A percentile compares a stretch with the other conserved stretches of the same genome.
These are phyloP conservation scores for Drosophila infuscata DNA, from an alignment of 2,888 invertebrate species.

Conservation along the genomic window DNA sequence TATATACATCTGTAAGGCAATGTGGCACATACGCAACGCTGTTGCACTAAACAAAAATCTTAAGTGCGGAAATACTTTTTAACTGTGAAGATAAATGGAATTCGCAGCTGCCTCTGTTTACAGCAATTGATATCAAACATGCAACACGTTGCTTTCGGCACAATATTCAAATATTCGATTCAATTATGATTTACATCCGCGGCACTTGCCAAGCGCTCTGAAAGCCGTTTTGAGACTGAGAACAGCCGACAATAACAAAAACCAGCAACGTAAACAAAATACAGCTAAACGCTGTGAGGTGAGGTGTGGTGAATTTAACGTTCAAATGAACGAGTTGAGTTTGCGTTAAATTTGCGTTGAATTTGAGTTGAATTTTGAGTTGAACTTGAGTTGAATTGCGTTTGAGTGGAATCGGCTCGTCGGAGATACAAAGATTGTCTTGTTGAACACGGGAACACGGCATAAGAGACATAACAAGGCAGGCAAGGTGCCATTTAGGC, in stretches of 20 bases:
- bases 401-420: slow-evolving; percentile 11
- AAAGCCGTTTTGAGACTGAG: slow-evolving; percentile 84
- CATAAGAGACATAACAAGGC: slow-evolving; percentile 61
- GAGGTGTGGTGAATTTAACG: slow-evolving; percentile 24
- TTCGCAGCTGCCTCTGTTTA: slow-evolving; percentile 31
- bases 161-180: slow-evolving; percentile 1
- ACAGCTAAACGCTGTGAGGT: not conserved
- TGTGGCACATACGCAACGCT: slow-evolving; percentile 1
- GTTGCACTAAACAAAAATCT: slow-evolving; percentile 24
- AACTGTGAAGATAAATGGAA: slow-evolving; percentile 36
- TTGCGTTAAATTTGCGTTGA: slow-evolving; percentile 9
- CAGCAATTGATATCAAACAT: slow-evolving; percentile 52
- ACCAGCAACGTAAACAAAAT: slow-evolving; percentile 44
- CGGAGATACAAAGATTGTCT: slow-evolving; percentile 49
- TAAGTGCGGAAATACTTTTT: slow-evolving; percentile 68
- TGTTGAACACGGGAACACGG: slow-evolving; percentile 57
- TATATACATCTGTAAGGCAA: slow-evolving; percentile 34
- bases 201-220: slow-evolving; percentile 68
- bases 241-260: slow-evolving; percentile 52
- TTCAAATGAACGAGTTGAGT: slow-evolving; percentile 18
- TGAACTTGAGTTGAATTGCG: slow-evolving; percentile 5
- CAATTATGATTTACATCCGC: slow-evolving; percentile 48
- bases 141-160: slow-evolving; percentile 69
- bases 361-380: slow-evolving; percentile 12
- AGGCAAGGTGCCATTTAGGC: slow-evolving; percentile 71